Evolutionary conservation across 1,140 invertebrate genomes (phyloP), one percentile per base, ranked within the genome.

Genomic region (Vollenhovia emeryi): DNA sequence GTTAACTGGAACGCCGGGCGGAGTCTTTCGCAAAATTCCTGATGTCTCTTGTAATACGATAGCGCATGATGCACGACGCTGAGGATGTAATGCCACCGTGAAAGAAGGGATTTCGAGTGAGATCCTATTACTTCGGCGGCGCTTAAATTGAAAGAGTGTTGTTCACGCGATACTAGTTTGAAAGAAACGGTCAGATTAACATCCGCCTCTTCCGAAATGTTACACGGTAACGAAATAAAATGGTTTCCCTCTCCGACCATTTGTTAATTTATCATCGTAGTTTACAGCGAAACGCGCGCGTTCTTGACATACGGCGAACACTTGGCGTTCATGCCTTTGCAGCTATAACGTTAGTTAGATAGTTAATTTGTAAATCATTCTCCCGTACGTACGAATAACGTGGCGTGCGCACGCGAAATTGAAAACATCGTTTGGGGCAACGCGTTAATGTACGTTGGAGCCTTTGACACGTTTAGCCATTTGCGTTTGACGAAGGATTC

Each of bases 31-130:
- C 64, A 40, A 88, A 88, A 88, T 88, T 87, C 86, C 86, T 62
- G 78, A 64, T 62, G 18, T 50, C 85, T 30, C 79, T 84, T 88
- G 87, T 87, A 88, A 88, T 69, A 80, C 45, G 79, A 88, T 88
- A 73, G 52, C 87, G 33, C 45, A 66, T 24, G 64, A 85, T 85
- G 62, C 64, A 60, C 48, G 24, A 71, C 36, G 62, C 76, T 33
- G 50, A 36, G 43, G 11, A 80, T 43, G 71, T 59, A 73, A 76
- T 76, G 64, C 79, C 71, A 52, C 4, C 62, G 57, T 52, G 71
- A 84, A 78, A 87, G 79, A 87, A 84, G 21, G 33, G 71, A 87
- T 87, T 87, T 87, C 45, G 36, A 87, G 71, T 87, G 85, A 55
- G 71, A 84, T 87, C 71, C 71, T 87, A 76, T 88, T 87, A 87